Conservation (phyloP, 2,113 vertebrate species). For the Eolophus roseicapilla region DNA sequence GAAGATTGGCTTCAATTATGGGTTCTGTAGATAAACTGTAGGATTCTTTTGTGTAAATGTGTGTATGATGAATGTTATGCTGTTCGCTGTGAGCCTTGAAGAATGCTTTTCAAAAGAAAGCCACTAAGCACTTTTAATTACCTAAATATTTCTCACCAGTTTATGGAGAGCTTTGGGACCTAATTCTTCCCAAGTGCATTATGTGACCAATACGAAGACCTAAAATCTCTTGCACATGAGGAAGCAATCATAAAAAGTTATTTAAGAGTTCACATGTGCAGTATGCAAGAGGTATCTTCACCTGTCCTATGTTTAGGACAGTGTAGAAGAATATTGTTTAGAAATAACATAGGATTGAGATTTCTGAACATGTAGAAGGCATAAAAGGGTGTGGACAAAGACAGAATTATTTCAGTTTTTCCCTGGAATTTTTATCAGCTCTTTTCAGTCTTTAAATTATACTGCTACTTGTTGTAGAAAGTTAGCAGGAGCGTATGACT, state of each 20-base stretch:
- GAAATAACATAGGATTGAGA: background rate
- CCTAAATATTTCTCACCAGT: background rate
- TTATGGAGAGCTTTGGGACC: background rate
- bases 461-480: background rate
- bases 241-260: background rate
- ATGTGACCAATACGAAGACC: background rate
- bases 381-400: background rate
- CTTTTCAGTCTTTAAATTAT: background rate
- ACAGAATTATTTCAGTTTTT: background rate
- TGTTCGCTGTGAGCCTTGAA: background rate
- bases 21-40: background rate
- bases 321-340: background rate
- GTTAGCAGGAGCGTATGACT: background rate
- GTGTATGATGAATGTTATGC: background rate
- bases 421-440: background rate
- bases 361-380: background rate
- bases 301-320: background rate
- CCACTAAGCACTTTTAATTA: background rate
- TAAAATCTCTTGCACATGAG: background rate
- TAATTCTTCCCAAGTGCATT: background rate
- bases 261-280: background rate
- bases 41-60: background rate
- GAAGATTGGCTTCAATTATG: background rate
- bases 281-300: background rate
- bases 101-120: background rate